Conservation (phyloP, 2,797 vertebrate species). For the Chromis chromis region DNA sequence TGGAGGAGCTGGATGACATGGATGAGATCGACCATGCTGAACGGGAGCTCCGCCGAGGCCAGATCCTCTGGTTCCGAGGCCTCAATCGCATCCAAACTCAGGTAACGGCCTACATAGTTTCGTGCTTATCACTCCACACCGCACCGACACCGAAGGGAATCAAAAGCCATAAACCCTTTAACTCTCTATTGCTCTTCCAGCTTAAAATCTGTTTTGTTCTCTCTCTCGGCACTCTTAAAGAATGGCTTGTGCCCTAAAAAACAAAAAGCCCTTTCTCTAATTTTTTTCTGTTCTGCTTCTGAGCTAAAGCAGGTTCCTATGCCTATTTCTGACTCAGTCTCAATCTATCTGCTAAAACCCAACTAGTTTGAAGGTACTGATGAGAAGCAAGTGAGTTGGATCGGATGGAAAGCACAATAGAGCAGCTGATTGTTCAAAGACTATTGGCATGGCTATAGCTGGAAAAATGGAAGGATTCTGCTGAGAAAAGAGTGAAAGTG, state of each 20-base stretch:
- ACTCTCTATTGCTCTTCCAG: conserved; percentile 77
- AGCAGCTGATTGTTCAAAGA: conserved; percentile 33
- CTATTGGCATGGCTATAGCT: conserved; percentile 49
- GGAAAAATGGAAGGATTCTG: conserved; percentile 51
- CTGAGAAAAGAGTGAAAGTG: conserved; percentile 61
- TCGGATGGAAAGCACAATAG: conserved; percentile 37
- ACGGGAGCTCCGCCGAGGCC: conserved; percentile 95
- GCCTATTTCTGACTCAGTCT: conserved; percentile 58
- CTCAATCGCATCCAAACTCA: conserved; percentile 99
- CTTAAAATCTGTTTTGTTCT: conserved; percentile 56
- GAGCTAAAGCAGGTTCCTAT: conserved; percentile 67
- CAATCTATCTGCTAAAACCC: conserved; percentile 49
- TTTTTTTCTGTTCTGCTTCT: conserved; percentile 68
- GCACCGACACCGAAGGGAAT: conserved; percentile 64
- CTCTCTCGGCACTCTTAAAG: conserved; percentile 60
- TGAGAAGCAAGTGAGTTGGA: conserved; percentile 45
- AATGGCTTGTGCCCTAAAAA: conserved; percentile 67
- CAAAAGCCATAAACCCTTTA: conserved; percentile 81
- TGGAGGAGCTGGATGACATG: conserved; percentile 95
- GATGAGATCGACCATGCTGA: conserved; percentile 99
- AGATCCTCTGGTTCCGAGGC: conserved; percentile 99
- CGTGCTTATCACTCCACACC: not conserved
- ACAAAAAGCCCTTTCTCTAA: conserved; percentile 40
- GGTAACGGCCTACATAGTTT: conserved; percentile 85
- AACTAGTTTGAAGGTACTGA: conserved; percentile 68